Evolutionary conservation across 2,888 invertebrate genomes (phyloP).

Genomic region (Muschampia plurimacula): DNA sequence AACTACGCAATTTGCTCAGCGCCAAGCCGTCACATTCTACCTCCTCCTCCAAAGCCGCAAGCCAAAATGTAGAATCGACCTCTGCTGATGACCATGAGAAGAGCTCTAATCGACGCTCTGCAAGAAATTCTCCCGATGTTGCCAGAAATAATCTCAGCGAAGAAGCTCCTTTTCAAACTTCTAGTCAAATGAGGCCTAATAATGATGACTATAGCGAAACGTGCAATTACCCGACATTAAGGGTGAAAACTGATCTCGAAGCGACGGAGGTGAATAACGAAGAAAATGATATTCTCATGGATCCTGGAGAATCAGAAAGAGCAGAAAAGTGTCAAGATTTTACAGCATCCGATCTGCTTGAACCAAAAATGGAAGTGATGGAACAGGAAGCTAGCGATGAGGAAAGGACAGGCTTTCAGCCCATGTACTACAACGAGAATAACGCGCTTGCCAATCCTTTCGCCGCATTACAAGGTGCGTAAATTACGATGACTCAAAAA

Average conservation of each 20-base stretch:
- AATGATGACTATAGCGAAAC: slow-evolving; percentile 84
- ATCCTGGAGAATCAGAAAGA: slow-evolving; percentile 75
- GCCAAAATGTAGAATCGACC: slow-evolving; percentile 83
- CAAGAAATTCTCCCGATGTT: slow-evolving; percentile 84
- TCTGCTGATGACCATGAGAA: slow-evolving; percentile 79
- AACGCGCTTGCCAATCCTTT: slow-evolving; percentile 81
- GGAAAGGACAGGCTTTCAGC: slow-evolving; percentile 81
- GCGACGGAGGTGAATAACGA: slow-evolving; percentile 80
- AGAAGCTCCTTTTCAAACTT: slow-evolving; percentile 79
- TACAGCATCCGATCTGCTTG: slow-evolving; percentile 78
- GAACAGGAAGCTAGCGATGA: slow-evolving; percentile 90
- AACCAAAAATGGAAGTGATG: slow-evolving; percentile 90
- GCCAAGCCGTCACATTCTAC: slow-evolving; percentile 83
- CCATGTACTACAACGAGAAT: slow-evolving; percentile 75
- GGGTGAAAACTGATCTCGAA: slow-evolving; percentile 86
- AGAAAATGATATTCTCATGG: slow-evolving; percentile 79
- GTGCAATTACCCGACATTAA: slow-evolving; percentile 77
- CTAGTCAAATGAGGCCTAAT: slow-evolving; percentile 86
- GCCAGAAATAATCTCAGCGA: slow-evolving; percentile 85
- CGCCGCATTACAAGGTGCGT: slow-evolving; percentile 75
- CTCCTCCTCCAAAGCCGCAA: slow-evolving; percentile 85
- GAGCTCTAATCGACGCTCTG: slow-evolving; percentile 76
- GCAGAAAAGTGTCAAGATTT: slow-evolving; percentile 77
- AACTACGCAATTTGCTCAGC: slow-evolving; percentile 85
- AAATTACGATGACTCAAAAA: neutral